phyloP scores from a whole-genome alignment of 2,113 vertebrate species.

The Mustela lutreola region DNA sequence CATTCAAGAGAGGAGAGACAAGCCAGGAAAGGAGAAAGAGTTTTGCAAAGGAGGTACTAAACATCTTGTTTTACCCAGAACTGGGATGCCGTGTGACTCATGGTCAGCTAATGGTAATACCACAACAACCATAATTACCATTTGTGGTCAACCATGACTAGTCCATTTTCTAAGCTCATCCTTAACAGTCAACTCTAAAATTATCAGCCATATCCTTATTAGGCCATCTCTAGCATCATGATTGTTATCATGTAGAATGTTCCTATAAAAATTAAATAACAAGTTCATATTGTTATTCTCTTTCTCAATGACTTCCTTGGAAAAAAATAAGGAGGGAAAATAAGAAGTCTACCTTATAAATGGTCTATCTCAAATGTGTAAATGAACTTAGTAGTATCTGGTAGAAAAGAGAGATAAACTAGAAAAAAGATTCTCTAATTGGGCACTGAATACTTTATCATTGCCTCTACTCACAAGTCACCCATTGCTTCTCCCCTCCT shows the following conservation, averaged over 20 bases:
- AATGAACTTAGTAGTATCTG: neutral
- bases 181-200: neutral
- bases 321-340: neutral
- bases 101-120: neutral
- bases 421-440: neutral
- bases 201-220: neutral
- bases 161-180: neutral
- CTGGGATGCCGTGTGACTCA: neutral
- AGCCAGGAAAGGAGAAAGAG: neutral
- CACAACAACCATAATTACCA: neutral
- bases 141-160: neutral
- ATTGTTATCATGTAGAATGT: neutral
- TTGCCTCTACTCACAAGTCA: neutral
- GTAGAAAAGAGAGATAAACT: neutral
- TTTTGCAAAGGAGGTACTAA: neutral
- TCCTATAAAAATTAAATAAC: constrained; percentile 12
- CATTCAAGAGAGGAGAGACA: neutral
- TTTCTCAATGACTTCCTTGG: neutral
- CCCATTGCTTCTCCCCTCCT: neutral
- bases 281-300: constrained; percentile 47
- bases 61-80: neutral
- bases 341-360: neutral
- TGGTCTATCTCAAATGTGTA: neutral
- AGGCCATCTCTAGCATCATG: neutral
- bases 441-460: neutral